Conservation (phyloP, 2,888 invertebrate species). For the Oscheius sp. region DNA sequence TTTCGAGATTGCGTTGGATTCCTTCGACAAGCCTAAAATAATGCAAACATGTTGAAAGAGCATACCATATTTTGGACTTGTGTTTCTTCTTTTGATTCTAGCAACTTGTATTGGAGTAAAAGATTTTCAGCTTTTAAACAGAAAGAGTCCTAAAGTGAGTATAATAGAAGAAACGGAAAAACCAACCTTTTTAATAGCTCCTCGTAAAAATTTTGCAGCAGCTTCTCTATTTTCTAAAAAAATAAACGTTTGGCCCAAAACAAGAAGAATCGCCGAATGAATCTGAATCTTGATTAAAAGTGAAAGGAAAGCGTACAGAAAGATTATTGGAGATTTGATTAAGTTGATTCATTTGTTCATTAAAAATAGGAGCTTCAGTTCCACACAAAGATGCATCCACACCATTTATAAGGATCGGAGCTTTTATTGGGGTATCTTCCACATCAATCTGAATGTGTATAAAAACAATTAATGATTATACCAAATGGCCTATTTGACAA, state of each 20-base stretch:
- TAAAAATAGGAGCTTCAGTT: not conserved
- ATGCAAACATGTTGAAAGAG: too few relatives aligned
- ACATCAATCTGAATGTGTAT: not conserved
- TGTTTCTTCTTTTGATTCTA: not conserved
- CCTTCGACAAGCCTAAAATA: too few relatives aligned
- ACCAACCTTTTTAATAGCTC: slow-evolving; percentile 7
- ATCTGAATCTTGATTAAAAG: slow-evolving; percentile 8
- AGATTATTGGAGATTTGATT: slow-evolving; percentile 1
- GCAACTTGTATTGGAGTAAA: slow-evolving; percentile 3
- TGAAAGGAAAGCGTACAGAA: too few relatives aligned
- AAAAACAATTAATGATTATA: not conserved
- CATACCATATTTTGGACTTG: not conserved
- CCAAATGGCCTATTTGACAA: slow-evolving; percentile 22
- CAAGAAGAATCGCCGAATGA: slow-evolving; percentile 7
- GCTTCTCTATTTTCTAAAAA: slow-evolving; percentile 25
- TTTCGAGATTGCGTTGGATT: too few relatives aligned
- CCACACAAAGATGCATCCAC: slow-evolving; percentile 13
- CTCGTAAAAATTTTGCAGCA: slow-evolving; percentile 14
- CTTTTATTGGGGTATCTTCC: slow-evolving; percentile 6
- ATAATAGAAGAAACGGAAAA: not conserved
- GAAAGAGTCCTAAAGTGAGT: slow-evolving; percentile 1
- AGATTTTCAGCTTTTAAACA: slow-evolving; percentile 27
- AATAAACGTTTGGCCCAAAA: slow-evolving; percentile 27
- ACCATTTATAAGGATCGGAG: not conserved
- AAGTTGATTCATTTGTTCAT: not conserved